These are phyloP conservation scores for Aphidius colemani DNA, from an alignment of 2,888 invertebrate genomes.

Conservation along the genomic window DNA sequence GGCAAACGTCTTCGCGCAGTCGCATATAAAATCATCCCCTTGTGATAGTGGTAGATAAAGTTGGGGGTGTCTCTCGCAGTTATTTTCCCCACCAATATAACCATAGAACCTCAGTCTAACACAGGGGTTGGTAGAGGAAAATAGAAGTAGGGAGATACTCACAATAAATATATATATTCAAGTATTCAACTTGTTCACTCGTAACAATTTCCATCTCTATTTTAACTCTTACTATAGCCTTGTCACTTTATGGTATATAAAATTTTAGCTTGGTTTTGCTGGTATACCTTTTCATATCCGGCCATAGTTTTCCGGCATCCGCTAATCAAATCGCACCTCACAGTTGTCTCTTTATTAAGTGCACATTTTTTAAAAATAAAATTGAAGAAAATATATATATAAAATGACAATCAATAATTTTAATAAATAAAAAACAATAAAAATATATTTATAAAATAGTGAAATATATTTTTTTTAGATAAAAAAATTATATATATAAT, in stretches of 20 bases:
- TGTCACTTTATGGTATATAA: too few species aligned
- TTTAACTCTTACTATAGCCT: not conserved
- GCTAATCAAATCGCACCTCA: conserved; percentile 24
- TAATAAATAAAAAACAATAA: conserved; percentile 15
- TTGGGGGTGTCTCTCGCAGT: not conserved
- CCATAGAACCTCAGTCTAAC: conserved; percentile 1
- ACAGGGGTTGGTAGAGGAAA: conserved; percentile 10
- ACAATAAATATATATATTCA: not conserved
- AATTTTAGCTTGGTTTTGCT: conserved; percentile 10
- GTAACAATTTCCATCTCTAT: conserved; percentile 11
- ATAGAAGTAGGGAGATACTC: not conserved
- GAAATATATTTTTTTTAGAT: conserved; percentile 25
- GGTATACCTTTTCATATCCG: conserved; percentile 11
- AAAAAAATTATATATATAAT: conserved; percentile 29
- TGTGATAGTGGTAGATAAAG: too few species aligned
- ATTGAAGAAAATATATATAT: too few species aligned
- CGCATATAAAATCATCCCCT: too few species aligned
- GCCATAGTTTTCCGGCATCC: conserved; percentile 24
- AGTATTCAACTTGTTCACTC: not conserved
- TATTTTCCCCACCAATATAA: not conserved
- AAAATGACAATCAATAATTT: not conserved
- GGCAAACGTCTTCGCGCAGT: not conserved
- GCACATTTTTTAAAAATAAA: not conserved
- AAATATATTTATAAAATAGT: conserved; percentile 18
- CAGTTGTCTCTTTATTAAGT: not conserved